Percentiles rank a stretch among this genome's conserved stretches.
Evolutionary conservation across 2,888 invertebrate genomes (phyloP).

Genomic region (Villa cingulata): DNA sequence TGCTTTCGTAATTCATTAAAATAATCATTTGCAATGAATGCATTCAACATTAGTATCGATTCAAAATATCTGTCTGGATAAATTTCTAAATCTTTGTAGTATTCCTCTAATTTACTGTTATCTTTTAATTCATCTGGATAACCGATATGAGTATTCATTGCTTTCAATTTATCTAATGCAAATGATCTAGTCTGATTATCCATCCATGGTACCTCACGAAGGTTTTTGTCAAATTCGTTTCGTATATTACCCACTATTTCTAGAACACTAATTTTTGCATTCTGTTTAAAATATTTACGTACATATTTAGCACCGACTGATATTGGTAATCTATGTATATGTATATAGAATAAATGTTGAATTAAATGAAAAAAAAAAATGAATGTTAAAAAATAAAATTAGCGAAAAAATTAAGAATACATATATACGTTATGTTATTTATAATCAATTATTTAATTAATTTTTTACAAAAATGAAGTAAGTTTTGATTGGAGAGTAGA

Average conservation of each 20-base stretch:
- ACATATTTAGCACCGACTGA: conserved; percentile 78
- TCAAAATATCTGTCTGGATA: conserved; percentile 55
- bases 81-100: conserved; percentile 64
- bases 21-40: conserved; percentile 66
- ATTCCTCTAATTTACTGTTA: conserved; percentile 61
- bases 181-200: conserved; percentile 63
- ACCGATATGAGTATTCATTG: conserved; percentile 81
- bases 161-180: conserved; percentile 64
- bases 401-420: no score
- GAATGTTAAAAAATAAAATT: background rate
- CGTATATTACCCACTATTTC: conserved; percentile 82
- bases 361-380: background rate
- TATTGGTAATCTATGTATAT: conserved; percentile 46
- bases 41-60: conserved; percentile 61
- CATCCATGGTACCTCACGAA: conserved; percentile 83
- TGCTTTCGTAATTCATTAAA: conserved; percentile 63
- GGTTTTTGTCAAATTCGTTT: conserved; percentile 64
- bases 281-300: conserved; percentile 72
- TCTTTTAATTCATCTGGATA: conserved; percentile 84
- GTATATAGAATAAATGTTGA: background rate
- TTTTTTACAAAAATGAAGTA: no score
- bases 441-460: background rate
- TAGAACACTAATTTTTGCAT: conserved; percentile 66
- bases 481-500: no score
- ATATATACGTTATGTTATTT: no score